phyloP scores from a whole-genome alignment of 1,140 invertebrate species.

The Drosophila repleta region DNA sequence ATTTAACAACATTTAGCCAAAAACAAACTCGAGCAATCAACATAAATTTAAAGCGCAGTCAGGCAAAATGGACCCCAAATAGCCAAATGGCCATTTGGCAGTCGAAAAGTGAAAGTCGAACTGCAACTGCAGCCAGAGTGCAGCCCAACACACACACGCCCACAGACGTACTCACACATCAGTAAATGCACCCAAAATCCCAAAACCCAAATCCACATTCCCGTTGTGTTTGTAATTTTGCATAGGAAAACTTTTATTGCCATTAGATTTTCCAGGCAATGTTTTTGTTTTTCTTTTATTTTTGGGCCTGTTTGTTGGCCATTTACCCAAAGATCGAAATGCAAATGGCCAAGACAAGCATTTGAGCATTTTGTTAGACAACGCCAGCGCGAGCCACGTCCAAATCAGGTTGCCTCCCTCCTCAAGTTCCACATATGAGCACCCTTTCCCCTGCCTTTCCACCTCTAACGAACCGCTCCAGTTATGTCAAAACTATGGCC shows the following conservation, averaged over 20 bases:
- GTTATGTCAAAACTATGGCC: slow-evolving; percentile 70
- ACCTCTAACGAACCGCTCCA: slow-evolving; percentile 55
- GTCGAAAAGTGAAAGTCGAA: slow-evolving; percentile 77
- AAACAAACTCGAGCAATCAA: slow-evolving; percentile 71
- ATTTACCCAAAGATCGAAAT: slow-evolving; percentile 79
- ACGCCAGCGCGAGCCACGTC: slow-evolving; percentile 38
- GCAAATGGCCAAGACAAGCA: slow-evolving; percentile 77
- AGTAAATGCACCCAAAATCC: slow-evolving; percentile 33
- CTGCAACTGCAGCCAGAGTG: slow-evolving; percentile 29
- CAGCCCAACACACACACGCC: slow-evolving; percentile 9
- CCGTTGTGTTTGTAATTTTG: slow-evolving; percentile 64
- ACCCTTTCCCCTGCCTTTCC: not conserved
- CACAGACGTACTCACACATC: not conserved
- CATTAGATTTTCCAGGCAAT: slow-evolving; percentile 63
- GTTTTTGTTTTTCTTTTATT: slow-evolving; percentile 10
- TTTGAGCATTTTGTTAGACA: slow-evolving; percentile 72
- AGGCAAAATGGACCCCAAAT: slow-evolving; percentile 67
- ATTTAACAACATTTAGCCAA: slow-evolving; percentile 64
- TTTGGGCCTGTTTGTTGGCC: slow-evolving; percentile 43
- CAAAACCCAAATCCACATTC: slow-evolving; percentile 21
- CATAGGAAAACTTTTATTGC: slow-evolving; percentile 76
- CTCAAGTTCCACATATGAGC: slow-evolving; percentile 43
- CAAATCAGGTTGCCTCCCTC: slow-evolving; percentile 68
- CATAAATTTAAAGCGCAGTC: slow-evolving; percentile 77
- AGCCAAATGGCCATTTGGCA: slow-evolving; percentile 74